phyloP scores from a whole-genome alignment of 2,113 vertebrate genomes.

The Struthio camelus region DNA sequence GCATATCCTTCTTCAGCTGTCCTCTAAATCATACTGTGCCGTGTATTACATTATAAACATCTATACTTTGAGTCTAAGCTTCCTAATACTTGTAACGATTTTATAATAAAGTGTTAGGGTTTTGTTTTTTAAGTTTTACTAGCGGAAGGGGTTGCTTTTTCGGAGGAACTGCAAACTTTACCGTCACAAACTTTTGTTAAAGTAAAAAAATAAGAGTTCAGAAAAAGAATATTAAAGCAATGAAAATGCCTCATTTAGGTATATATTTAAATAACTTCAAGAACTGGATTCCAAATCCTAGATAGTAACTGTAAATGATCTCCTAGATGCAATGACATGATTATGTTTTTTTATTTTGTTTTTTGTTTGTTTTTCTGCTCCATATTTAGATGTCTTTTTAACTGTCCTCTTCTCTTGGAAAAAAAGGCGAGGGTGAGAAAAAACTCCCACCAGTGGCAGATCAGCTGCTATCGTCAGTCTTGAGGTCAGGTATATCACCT shows the following conservation, averaged over 20 bases:
- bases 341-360: slow-evolving; percentile 21
- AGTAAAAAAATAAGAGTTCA: not conserved
- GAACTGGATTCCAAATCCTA: slow-evolving; percentile 53
- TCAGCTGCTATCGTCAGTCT: slow-evolving; percentile 26
- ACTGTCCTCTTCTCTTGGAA: slow-evolving; percentile 33
- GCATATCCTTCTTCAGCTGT: not conserved
- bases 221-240: not conserved
- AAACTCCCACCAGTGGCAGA: slow-evolving; percentile 25
- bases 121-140: not conserved
- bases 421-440: slow-evolving; percentile 44
- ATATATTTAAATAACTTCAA: slow-evolving; percentile 44
- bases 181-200: not conserved
- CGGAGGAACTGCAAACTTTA: not conserved
- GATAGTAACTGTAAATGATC: slow-evolving; percentile 12
- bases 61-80: not conserved
- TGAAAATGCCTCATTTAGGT: slow-evolving; percentile 19
- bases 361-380: slow-evolving; percentile 11
- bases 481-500: slow-evolving; percentile 49
- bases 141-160: not conserved
- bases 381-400: slow-evolving; percentile 56
- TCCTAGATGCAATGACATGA: slow-evolving; percentile 65
- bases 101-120: not conserved
- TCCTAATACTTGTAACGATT: not conserved
- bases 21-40: not conserved
- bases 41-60: not conserved